Evolutionary conservation across 1,140 invertebrate genomes (phyloP), one percentile per base, ranked within the genome.

Genomic region (Epicauta chinensis): DNA sequence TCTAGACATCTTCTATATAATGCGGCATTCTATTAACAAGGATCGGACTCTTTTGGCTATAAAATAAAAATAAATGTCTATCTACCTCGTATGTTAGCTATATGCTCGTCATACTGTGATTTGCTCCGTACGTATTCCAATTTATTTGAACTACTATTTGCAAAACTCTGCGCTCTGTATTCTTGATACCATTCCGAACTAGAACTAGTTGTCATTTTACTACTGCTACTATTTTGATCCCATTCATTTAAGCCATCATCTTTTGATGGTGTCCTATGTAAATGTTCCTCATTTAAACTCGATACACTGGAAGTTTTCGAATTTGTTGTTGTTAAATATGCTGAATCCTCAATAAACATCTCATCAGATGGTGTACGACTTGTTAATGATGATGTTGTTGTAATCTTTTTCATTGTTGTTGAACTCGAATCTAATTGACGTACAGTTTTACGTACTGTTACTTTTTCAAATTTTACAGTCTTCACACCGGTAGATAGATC

Each of bases 51-150:
- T n/a, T n/a, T n/a, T 23, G 7, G 23, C 7, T 3, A 23, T 23
- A 23, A 23, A 23, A 23, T 23, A n/a, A n/a, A n/a, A n/a, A n/a
- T n/a, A n/a, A n/a, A n/a, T n/a, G n/a, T n/a, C 10, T 34, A 11
- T 34, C 5, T 34, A 91, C 89, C 88, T 90, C 84, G 82, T 63
- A 89, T 88, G 72, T 86, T 78, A 53, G 81, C 82, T 67, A 92
- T 92, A 71, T 91, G 88, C n/a, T 83, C 81, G 68, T 92, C 89
- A 69, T 87, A 90, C 68, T 91, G 84, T 58, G 83, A 85, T 67
- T 81, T 84, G 69, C 82, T 88, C 60, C 83, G 62, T 58, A 71
- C 57, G 60, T 63, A 68, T 58, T 73, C 64, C 57, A 72, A 71
- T 69, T 67, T 73, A 67, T 34, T 69, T 11, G 32, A 5, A 54